Base-by-base conservation (phyloP, 1,140 invertebrate species). In the Tetramorium simillimum region DNA sequence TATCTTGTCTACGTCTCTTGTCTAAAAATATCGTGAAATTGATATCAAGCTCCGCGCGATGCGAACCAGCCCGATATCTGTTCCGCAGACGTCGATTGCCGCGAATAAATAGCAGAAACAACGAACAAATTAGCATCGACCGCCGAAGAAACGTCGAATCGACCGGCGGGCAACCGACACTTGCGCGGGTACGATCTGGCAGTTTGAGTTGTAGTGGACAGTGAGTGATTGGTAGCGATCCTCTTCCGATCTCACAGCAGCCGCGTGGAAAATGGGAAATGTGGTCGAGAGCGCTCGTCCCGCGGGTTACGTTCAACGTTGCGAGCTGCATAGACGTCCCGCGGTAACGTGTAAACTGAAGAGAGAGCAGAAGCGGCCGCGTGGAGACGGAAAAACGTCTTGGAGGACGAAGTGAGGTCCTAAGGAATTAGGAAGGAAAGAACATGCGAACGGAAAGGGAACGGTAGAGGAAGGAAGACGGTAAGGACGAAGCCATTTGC, bases 131-230 rank as follows among this genome's bases (percentile, higher is more conserved):
- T 90, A 80, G 81, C 53, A 89, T 89, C 80, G 56, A 89, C 86
- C 65, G 89, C 72, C 70, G 60, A 87, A 91, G 85, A 86, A 88
- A 87, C 65, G 77, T 89, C 72, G 87, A 82, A 89, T 90, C 87
- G 88, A 89, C 81, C 86, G 77, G 69, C 81, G 81, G 90, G 85
- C 88, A 91, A 91, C 87, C 81, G 90, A 91, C 77, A 86, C 88
- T 86, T 85, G 89, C 84, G 88, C 86, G 88, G 80, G 40, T 49
- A 86, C 89, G 89, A 92, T 85, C 86, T 70, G 88, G 91, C 86
- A 90, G 85, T 67, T 91, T 90, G 88, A 91, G 88, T 90, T 91
- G 87, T 87, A 87, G 85, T 62, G 80, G 80, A 84, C 80, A 84
- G 80, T 84, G 80, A 84, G 80, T 62, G 80, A 84, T 84, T 84